phyloP scores from a whole-genome alignment of 1,140 invertebrate genomes.

The Coelopa frigida region DNA sequence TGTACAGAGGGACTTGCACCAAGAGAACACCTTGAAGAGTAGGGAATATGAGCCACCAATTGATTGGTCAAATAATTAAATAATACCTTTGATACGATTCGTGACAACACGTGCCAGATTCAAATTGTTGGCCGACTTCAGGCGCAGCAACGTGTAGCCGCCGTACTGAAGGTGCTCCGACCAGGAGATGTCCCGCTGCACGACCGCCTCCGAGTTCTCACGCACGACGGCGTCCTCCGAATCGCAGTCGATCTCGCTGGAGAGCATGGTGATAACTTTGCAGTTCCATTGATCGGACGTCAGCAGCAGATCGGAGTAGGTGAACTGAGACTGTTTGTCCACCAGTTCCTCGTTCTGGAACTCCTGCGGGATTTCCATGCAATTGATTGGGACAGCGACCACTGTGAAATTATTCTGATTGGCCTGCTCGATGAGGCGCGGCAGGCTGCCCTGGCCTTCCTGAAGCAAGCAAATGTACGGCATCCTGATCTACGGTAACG shows the following conservation, averaged over 20 bases:
- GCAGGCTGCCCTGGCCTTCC: constrained; percentile 24
- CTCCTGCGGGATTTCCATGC: constrained; percentile 28
- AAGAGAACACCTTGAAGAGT: constrained; percentile 22
- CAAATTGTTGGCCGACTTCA: constrained; percentile 54
- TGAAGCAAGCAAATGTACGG: constrained; percentile 35
- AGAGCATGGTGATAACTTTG: constrained; percentile 29
- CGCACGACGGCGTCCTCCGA: constrained; percentile 51
- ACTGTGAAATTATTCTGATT: constrained; percentile 26
- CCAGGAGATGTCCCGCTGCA: constrained; percentile 75
- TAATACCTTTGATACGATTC: constrained; percentile 56
- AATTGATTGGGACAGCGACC: constrained; percentile 30
- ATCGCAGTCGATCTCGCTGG: constrained; percentile 53
- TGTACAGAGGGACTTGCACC: constrained; percentile 33
- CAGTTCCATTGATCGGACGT: constrained; percentile 42
- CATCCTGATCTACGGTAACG: too few relatives aligned
- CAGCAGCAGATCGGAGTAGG: constrained; percentile 45
- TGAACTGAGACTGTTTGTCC: constrained; percentile 22
- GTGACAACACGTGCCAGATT: constrained; percentile 69
- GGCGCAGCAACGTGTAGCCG: constrained; percentile 61
- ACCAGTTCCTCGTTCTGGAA: constrained; percentile 14
- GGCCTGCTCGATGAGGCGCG: constrained; percentile 25
- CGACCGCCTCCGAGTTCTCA: constrained; percentile 62
- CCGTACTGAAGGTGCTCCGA: constrained; percentile 72
- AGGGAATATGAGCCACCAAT: background rate
- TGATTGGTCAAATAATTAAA: constrained; percentile 3